phyloP scores from a whole-genome alignment of 1,140 invertebrate species.

The Carcinoscorpius rotundicauda region DNA sequence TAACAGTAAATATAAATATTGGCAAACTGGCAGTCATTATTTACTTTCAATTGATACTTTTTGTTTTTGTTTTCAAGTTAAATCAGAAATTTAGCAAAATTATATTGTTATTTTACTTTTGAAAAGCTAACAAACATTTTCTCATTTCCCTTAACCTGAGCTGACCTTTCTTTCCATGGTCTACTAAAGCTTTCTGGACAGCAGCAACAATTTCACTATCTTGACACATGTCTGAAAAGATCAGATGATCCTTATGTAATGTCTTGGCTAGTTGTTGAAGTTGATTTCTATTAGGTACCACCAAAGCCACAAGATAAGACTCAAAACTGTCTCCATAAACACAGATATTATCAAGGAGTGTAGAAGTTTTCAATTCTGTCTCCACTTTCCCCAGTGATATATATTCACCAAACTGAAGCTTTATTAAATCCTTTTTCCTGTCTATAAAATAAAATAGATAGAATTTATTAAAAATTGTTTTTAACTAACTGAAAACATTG shows the following conservation, averaged over 20 bases:
- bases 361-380: constrained; percentile 81
- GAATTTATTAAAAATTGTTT: no score
- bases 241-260: constrained; percentile 43
- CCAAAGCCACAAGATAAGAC: constrained; percentile 72
- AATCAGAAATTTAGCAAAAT: no score
- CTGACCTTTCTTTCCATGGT: constrained; percentile 58
- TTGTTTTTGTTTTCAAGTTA: no score
- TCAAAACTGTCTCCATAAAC: constrained; percentile 79
- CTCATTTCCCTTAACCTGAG: no score
- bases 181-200: constrained; percentile 62
- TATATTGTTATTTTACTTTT: no score
- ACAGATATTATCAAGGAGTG: constrained; percentile 92
- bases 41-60: no score
- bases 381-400: constrained; percentile 43
- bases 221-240: constrained; percentile 62
- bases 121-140: no score
- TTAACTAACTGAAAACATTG: no score
- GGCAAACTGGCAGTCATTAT: no score
- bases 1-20: no score
- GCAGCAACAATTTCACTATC: constrained; percentile 54
- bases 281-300: constrained; percentile 62
- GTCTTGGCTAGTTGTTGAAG: constrained; percentile 53
- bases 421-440: constrained; percentile 96
- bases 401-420: constrained; percentile 94
- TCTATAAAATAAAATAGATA: constrained; percentile 10